These are phyloP conservation scores for Noctua comes DNA, from an alignment of 2,888 invertebrate genomes.

Conservation along the genomic window DNA sequence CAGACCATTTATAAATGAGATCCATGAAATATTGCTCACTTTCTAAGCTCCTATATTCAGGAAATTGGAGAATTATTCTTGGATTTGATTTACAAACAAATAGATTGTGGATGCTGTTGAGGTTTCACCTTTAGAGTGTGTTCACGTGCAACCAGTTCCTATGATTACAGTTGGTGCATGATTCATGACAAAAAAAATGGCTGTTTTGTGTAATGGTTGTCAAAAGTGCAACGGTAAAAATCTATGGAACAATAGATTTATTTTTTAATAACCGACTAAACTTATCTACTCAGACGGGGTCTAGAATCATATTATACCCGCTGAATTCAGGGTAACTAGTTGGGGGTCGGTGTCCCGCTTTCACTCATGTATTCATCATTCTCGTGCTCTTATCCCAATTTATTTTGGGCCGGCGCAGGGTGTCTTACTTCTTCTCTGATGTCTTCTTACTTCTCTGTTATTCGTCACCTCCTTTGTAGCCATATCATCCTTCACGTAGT, in stretches of 20 bases:
- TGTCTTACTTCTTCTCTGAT: neutral
- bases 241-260: neutral
- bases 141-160: neutral
- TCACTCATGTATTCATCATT: too few species aligned
- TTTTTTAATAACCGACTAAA: neutral
- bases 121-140: neutral
- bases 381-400: neutral
- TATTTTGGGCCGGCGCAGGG: neutral
- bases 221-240: neutral
- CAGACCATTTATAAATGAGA: slow-evolving; percentile 80
- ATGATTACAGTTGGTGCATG: neutral
- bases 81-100: slow-evolving; percentile 14
- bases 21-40: slow-evolving; percentile 80
- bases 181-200: neutral
- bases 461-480: neutral
- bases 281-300: neutral
- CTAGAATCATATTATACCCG: too few species aligned
- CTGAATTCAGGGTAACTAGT: too few species aligned
- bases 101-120: neutral
- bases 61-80: slow-evolving; percentile 22
- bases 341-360: too few species aligned
- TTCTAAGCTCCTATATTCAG: slow-evolving; percentile 70
- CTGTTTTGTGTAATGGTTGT: too few species aligned
- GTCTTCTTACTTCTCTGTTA: too few species aligned
- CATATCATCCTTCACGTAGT: neutral